Conservation (phyloP, 2,888 invertebrate genomes). For the Scaptodrosophila latifasciaeformis region DNA sequence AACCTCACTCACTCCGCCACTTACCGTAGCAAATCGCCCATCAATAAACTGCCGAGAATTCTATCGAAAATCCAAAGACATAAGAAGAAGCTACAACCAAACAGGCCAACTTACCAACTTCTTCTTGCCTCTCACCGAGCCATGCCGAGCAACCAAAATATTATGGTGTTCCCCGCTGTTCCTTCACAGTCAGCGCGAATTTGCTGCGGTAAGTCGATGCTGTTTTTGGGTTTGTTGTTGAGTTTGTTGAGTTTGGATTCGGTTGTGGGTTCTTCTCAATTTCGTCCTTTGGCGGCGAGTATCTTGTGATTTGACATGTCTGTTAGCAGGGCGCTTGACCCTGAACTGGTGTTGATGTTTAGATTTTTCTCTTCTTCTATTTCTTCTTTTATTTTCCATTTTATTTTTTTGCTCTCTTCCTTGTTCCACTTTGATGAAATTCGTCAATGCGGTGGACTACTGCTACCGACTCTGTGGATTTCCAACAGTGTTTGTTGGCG, state of each 20-base stretch:
- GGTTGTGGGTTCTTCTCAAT: neutral
- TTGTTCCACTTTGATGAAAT: slow-evolving; percentile 71
- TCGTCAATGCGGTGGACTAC: slow-evolving; percentile 71
- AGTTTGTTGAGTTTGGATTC: neutral
- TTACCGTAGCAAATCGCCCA: slow-evolving; percentile 60
- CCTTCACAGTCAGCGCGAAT: slow-evolving; percentile 61
- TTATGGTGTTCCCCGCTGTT: slow-evolving; percentile 70
- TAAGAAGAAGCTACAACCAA: slow-evolving; percentile 10
- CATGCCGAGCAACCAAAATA: slow-evolving; percentile 70
- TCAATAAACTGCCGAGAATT: slow-evolving; percentile 55
- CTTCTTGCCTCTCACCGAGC: slow-evolving; percentile 15
- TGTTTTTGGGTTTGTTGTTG: slow-evolving; percentile 26
- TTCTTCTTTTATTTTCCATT: slow-evolving; percentile 67
- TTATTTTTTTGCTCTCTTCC: too few species aligned
- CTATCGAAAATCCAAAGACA: slow-evolving; percentile 42
- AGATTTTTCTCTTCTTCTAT: too few species aligned
- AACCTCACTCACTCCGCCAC: slow-evolving; percentile 49
- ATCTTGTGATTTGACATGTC: slow-evolving; percentile 57
- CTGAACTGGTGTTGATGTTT: slow-evolving; percentile 31
- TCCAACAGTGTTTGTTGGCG: slow-evolving; percentile 67
- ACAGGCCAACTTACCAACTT: neutral
- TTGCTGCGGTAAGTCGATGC: slow-evolving; percentile 67
- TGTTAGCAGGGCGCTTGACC: slow-evolving; percentile 53
- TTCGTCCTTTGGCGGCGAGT: slow-evolving; percentile 37
- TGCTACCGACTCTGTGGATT: slow-evolving; percentile 52